Percentiles rank a stretch among this genome's conserved stretches.
phyloP scores from a whole-genome alignment of 2,797 vertebrate species.

The Pampus argenteus region DNA sequence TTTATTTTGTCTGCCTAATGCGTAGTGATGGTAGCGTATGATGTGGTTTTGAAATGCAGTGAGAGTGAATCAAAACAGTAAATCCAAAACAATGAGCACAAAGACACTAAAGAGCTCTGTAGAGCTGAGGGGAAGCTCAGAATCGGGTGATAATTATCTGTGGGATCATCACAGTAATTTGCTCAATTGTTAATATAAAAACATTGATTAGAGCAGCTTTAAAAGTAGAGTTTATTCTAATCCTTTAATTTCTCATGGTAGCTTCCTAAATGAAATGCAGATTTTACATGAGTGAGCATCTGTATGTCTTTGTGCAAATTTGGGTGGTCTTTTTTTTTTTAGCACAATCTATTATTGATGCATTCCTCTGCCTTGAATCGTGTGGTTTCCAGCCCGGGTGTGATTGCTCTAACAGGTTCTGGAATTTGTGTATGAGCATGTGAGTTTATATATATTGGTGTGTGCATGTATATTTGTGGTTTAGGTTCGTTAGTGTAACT shows the following conservation, averaged over 20 bases:
- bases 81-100: neutral
- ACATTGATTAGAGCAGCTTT: neutral
- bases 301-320: constrained; percentile 5
- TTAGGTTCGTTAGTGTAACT: neutral
- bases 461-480: neutral
- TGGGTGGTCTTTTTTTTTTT: constrained; percentile 14
- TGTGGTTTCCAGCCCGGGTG: constrained; percentile 22
- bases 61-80: neutral
- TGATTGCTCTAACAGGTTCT: constrained; percentile 7
- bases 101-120: neutral
- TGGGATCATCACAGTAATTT: neutral
- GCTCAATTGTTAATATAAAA: neutral
- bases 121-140: neutral
- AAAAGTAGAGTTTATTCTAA: neutral
- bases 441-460: neutral
- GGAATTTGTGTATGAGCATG: neutral
- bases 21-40: neutral
- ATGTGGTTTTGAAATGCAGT: neutral
- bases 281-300: constrained; percentile 5
- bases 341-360: constrained; percentile 33
- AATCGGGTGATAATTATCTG: neutral
- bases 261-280: neutral
- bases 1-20: neutral
- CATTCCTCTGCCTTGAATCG: constrained; percentile 3
- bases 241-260: neutral